Conservation (phyloP, 2,797 vertebrate species). For the Ciconia nigra region DNA sequence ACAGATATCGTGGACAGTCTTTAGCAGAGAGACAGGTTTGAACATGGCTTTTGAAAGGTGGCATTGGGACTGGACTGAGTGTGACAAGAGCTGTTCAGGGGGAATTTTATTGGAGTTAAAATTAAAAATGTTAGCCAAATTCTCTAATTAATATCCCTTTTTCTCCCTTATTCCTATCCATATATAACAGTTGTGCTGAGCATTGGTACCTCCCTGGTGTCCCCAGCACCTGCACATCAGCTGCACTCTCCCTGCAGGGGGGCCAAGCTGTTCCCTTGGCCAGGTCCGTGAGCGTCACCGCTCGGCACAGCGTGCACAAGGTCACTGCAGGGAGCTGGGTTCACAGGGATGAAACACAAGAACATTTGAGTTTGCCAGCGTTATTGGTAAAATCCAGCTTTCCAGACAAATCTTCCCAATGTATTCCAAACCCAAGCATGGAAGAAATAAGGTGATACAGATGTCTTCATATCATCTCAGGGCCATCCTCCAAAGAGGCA, state of each 20-base stretch:
- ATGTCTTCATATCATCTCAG: background rate
- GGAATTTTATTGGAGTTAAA: background rate
- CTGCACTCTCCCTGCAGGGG: accelerated
- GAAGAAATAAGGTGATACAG: background rate
- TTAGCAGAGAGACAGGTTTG: background rate
- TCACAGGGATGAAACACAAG: background rate
- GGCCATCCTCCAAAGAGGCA: background rate
- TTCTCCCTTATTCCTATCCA: background rate
- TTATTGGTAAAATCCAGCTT: background rate
- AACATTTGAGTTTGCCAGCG: background rate
- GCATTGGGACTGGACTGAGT: background rate
- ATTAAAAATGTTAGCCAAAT: background rate
- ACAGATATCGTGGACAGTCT: background rate
- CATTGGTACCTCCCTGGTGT: background rate
- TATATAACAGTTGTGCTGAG: background rate
- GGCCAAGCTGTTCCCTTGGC: background rate
- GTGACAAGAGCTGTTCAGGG: background rate
- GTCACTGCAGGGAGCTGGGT: background rate
- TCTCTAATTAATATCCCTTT: background rate
- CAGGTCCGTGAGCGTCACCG: background rate
- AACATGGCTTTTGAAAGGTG: background rate
- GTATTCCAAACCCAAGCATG: background rate
- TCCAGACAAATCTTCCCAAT: background rate
- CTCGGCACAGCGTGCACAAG: background rate
- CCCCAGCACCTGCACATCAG: background rate